Evolutionary conservation across 2,888 invertebrate genomes (phyloP), one percentile per base, ranked within the genome.

Genomic region (Catocala fraxini): DNA sequence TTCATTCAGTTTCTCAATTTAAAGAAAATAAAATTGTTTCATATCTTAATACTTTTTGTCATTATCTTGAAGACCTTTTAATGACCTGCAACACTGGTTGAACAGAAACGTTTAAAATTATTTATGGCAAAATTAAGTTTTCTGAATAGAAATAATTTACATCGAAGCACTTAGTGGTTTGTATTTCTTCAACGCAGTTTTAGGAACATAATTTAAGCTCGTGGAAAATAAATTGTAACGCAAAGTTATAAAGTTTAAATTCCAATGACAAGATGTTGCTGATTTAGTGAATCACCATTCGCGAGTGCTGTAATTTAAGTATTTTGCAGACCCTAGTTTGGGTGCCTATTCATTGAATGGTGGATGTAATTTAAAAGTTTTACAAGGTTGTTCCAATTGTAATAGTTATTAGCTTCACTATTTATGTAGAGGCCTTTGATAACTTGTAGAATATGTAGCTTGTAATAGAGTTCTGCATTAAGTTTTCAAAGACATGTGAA

Each of bases 111-210:
- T 59, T 63, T 55, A 34, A 60, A 48, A 35, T 48, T n/a, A n/a
- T n/a, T n/a, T n/a, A n/a, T n/a, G n/a, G n/a, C n/a, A 10, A n/a
- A 59, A 49, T 63, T 59, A 51, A 63, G 39, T 61, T 65, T 25
- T 5, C 25, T 68, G 60, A 70, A 68, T 62, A 60, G 25, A 58
- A 60, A 68, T 60, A 63, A 65, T 62, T 70, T 60, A 59, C 57
- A 54, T 11, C 55, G 52, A 56, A 62, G 34, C 54, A 63, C 60
- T 65, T 57, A 61, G 47, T 42, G 53, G 49, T 49, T 59, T 59
- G 25, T 56, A 57, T 43, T 42, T 25, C 15, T 56, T 47, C 25
- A 56, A 35, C 53, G 35, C 56, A 58, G 55, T 47, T 57, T 58
- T 55, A 47, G 39, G 39, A 41, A 47, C 54, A 15, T 43, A 53